phyloP scores from a whole-genome alignment of 2,797 vertebrate genomes.

The Gymnothorax javanicus region DNA sequence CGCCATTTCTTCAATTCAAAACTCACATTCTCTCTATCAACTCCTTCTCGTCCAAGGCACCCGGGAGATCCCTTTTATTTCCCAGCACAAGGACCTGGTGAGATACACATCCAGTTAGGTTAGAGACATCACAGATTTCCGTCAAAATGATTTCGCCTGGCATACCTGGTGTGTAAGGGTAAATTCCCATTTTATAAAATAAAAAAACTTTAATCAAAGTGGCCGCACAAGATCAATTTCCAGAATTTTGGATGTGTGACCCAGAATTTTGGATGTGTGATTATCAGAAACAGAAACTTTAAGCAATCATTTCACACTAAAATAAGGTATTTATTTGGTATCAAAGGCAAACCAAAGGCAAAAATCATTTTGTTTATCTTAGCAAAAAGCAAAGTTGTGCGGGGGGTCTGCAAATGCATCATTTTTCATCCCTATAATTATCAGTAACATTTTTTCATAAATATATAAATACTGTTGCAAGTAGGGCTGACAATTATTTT shows the following conservation, averaged over 20 bases:
- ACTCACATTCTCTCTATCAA: constrained; percentile 89
- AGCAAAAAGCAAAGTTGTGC: background rate
- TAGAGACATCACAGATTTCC: background rate
- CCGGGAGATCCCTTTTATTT: constrained; percentile 85
- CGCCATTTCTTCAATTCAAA: background rate
- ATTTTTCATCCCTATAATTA: background rate
- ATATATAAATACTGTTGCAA: background rate
- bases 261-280: background rate
- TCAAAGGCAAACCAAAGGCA: background rate
- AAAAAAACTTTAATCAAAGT: background rate
- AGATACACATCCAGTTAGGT: background rate
- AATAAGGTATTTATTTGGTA: background rate
- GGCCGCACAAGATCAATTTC: background rate
- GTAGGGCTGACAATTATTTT: background rate
- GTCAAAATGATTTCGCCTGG: background rate
- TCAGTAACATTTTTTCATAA: background rate
- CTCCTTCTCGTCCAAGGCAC: constrained; percentile 87
- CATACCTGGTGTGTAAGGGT: background rate
- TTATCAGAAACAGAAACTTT: background rate
- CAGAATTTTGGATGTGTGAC: background rate
- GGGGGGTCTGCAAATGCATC: background rate
- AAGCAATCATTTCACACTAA: background rate
- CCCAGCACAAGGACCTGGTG: constrained; percentile 84
- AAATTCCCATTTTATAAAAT: background rate
- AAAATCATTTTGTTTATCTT: background rate